Evolutionary conservation across 2,888 invertebrate genomes (phyloP).

Genomic region (Lordiphosa fenestrarum): DNA sequence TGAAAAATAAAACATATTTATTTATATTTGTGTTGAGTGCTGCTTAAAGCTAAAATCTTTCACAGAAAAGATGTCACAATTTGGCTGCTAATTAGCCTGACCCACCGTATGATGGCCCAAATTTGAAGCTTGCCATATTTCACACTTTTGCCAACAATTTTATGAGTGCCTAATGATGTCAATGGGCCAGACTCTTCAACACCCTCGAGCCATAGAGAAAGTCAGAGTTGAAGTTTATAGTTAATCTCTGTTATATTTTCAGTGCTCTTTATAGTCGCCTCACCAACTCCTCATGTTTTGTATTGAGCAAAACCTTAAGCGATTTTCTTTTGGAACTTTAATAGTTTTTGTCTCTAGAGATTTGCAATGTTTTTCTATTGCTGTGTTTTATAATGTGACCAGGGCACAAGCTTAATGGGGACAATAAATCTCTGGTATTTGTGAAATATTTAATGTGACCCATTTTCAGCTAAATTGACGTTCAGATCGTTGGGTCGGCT

Average conservation of each 20-base stretch:
- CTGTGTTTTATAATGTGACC: conserved; percentile 20
- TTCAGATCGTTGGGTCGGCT: no score
- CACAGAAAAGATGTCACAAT: conserved; percentile 51
- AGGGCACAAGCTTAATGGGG: conserved; percentile 35
- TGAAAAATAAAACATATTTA: conserved; percentile 21
- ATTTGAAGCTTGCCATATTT: conserved; percentile 57
- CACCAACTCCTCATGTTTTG: background rate
- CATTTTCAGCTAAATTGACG: background rate
- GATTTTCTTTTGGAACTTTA: conserved; percentile 42
- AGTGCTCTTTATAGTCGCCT: conserved; percentile 6
- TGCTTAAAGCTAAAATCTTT: conserved; percentile 24
- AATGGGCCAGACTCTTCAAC: conserved; percentile 28
- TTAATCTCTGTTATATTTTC: conserved; percentile 4
- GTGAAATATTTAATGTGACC: background rate
- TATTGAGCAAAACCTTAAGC: conserved; percentile 47
- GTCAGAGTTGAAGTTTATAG: conserved; percentile 32
- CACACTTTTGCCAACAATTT: conserved; percentile 60
- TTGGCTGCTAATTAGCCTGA: conserved; percentile 48
- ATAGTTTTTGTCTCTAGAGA: conserved; percentile 21
- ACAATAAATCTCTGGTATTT: conserved; percentile 6
- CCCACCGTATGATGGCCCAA: conserved; percentile 45
- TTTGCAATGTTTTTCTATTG: conserved; percentile 27
- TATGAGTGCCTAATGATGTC: conserved; percentile 54
- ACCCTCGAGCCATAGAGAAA: conserved; percentile 61
- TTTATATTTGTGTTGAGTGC: conserved; percentile 22